Evolutionary conservation across 2,113 vertebrate genomes (phyloP), one percentile per base, ranked within the genome.

Genomic region (Colossoma macropomum): DNA sequence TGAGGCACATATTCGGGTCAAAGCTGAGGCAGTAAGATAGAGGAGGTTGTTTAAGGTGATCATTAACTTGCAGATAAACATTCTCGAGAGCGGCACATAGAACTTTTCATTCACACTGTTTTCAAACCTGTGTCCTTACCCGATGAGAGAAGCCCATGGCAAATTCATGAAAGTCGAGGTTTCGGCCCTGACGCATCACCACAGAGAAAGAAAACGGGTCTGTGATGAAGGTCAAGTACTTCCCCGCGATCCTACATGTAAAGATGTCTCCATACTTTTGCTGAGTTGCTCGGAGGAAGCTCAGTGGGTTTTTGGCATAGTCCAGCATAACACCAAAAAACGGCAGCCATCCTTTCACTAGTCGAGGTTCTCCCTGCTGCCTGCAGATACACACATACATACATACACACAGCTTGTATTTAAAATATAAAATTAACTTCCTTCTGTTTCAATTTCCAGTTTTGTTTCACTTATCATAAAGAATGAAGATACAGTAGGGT

Each of bases 161-260:
- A 75, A 91, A 86, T 70, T 88, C 85, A 17, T 89, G 81, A 62
- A 91, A 91, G 82, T 91, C 83, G 4, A 91, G 89, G 80, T 86
- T 79, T 73, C 85, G 87, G 32, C 90, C 87, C 48, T 89, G 87
- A 25, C 90, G 90, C 56, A 84, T 77, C 16, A 91, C 88, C 19
- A n/a, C 48, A 3, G 84, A 69, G 73, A 88, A 86, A 15, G 90
- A 91, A 68, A 91, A 91, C 1, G 90, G 90, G 70, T 91, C 90
- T 5, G 85, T 85, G 45, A 91, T 70, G 32, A 91, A 91, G 16
- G 89, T 90, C 32, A 90, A 81, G 83, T 86, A 89, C 41, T 89
- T 91, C 25, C 90, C 85, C 21, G 87, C 88, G 34, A 91, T 88
- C 74, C 82, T 85, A 83, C 90, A 91, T 16, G 90, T 91, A 62